A percentile compares a stretch with the other conserved stretches of the same genome.
Conservation (phyloP, 2,888 invertebrate species). For the Tenthredo scrophulariae region DNA sequence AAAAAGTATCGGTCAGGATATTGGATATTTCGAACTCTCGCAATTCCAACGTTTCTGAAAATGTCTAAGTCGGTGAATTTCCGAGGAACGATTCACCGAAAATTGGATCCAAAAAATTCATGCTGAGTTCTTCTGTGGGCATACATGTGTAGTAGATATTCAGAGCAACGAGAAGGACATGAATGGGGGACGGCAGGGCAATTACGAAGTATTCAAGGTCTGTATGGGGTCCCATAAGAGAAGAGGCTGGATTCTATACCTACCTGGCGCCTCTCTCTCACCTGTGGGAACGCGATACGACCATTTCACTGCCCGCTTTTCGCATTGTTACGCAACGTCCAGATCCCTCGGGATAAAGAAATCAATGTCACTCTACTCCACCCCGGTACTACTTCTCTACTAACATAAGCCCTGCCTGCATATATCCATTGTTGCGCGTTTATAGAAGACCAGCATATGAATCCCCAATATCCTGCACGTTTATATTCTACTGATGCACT, state of each 20-base stretch:
- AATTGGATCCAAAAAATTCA: no score
- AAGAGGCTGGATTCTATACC: constrained; percentile 56
- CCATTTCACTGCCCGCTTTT: constrained; percentile 68
- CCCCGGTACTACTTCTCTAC: not conserved
- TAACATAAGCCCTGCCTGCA: constrained; percentile 48
- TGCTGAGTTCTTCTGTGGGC: no score
- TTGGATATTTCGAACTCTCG: no score
- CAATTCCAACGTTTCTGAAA: not conserved
- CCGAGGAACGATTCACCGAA: no score
- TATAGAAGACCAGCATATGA: no score
- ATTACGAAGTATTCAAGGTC: constrained; percentile 68
- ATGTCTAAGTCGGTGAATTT: not conserved
- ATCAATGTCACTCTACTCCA: constrained; percentile 63
- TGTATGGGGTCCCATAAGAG: constrained; percentile 41
- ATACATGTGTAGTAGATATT: not conserved
- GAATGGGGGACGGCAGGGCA: constrained; percentile 58
- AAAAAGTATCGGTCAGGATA: no score
- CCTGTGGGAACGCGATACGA: constrained; percentile 56
- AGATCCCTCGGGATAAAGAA: constrained; percentile 61
- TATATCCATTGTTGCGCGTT: no score
- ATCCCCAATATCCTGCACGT: no score
- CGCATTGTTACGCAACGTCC: constrained; percentile 71
- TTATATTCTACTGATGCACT: no score
- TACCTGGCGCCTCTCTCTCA: constrained; percentile 66
- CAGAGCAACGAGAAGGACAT: not conserved